A percentile compares a stretch with the other conserved stretches of the same genome.
Evolutionary conservation across 2,888 invertebrate genomes (phyloP).

Genomic region (Steinernema carpocapsae): DNA sequence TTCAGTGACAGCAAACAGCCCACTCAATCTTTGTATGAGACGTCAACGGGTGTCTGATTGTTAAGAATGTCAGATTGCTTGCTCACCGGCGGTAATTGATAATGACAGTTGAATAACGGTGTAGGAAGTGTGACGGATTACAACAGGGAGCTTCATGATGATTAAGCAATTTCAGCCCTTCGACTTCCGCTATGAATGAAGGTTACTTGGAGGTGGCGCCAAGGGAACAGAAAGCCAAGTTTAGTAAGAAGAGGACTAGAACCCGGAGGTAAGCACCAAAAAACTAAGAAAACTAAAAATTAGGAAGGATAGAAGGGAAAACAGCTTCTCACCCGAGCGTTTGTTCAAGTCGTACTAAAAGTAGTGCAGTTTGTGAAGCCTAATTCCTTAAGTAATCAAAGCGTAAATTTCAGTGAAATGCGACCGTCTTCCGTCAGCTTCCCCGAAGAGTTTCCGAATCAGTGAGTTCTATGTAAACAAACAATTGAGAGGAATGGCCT

Average conservation of each 20-base stretch:
- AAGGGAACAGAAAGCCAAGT: background rate
- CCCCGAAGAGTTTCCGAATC: background rate
- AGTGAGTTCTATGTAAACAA: too few relatives aligned
- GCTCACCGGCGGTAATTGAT: background rate
- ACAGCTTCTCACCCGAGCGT: too few relatives aligned
- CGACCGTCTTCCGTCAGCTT: background rate
- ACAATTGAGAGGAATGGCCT: too few relatives aligned
- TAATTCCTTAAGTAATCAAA: background rate
- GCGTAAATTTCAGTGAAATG: background rate
- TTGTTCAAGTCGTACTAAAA: too few relatives aligned
- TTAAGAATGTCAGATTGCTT: background rate
- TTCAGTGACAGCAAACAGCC: background rate
- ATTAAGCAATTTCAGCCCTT: background rate
- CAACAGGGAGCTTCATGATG: background rate
- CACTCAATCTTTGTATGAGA: too few relatives aligned
- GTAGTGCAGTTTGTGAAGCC: too few relatives aligned
- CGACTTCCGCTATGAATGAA: background rate
- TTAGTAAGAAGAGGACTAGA: background rate
- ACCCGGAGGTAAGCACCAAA: slow-evolving; percentile 1
- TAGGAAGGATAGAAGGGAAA: too few relatives aligned
- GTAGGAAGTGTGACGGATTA: background rate
- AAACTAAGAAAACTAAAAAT: too few relatives aligned
- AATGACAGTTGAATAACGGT: background rate
- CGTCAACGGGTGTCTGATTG: background rate
- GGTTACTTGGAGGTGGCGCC: background rate